Evolutionary conservation across 2,888 invertebrate species (phyloP).

Genomic region (Allacma fusca): DNA sequence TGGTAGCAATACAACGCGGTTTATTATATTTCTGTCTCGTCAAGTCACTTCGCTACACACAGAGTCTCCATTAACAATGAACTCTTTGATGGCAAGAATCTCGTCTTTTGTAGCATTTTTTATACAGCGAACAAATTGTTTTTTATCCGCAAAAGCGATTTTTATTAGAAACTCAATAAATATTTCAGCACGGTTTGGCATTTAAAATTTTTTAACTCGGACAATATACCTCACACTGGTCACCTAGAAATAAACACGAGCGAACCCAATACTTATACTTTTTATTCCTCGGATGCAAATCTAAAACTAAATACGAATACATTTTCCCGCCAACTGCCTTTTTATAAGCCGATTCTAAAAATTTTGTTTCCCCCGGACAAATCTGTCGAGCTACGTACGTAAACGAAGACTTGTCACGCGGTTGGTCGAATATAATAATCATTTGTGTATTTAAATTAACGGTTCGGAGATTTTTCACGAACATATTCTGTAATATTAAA

Average conservation of each 20-base stretch:
- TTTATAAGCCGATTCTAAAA: neutral
- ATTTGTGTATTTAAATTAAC: neutral
- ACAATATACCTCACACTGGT: neutral
- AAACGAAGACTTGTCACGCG: neutral
- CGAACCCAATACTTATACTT: constrained; percentile 1
- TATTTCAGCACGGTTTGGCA: neutral
- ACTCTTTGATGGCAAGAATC: neutral
- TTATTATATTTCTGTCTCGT: neutral
- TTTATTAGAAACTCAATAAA: neutral
- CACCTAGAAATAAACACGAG: neutral
- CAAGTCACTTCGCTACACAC: no score
- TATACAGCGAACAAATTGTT: neutral
- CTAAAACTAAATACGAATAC: neutral
- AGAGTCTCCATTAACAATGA: neutral
- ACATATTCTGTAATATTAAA: neutral
- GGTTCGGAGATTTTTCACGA: neutral
- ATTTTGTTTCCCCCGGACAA: neutral
- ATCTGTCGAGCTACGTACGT: neutral
- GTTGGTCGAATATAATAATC: neutral
- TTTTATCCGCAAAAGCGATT: neutral
- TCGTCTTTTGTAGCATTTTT: neutral
- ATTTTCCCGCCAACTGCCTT: neutral
- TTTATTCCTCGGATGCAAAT: neutral
- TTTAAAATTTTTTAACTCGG: neutral
- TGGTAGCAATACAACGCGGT: neutral